phyloP scores from a whole-genome alignment of 53 echinoderm and acorn worm species.

The Patiria pectinifera region DNA sequence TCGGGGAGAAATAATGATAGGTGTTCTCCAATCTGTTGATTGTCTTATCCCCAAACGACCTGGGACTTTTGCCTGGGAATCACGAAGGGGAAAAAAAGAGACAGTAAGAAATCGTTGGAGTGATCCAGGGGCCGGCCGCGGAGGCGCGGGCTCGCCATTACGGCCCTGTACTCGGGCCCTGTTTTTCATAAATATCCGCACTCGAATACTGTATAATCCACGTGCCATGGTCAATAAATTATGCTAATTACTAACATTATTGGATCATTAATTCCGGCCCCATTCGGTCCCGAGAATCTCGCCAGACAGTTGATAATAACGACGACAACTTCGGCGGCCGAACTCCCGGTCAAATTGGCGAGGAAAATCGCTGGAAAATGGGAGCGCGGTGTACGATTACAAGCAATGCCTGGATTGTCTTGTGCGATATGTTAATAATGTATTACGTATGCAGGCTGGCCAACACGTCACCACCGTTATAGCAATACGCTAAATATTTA shows the following conservation, averaged over 20 bases:
- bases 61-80: constrained; percentile 56
- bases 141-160: constrained; percentile 34
- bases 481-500: constrained; percentile 63
- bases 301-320: constrained; percentile 27
- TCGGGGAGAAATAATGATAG: constrained; percentile 60
- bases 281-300: constrained; percentile 43
- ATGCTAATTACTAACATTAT: constrained; percentile 96
- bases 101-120: constrained; percentile 28
- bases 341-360: constrained; percentile 59
- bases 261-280: constrained; percentile 72
- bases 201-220: constrained; percentile 77
- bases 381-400: constrained; percentile 82
- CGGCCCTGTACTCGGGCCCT: constrained; percentile 69
- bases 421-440: constrained; percentile 66
- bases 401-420: constrained; percentile 69
- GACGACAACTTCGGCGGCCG: constrained; percentile 23
- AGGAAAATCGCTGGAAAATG: constrained; percentile 67
- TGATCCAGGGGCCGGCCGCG: constrained; percentile 50
- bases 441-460: constrained; percentile 60
- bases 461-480: constrained; percentile 52
- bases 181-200: constrained; percentile 93
- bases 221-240: constrained; percentile 98
- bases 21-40: constrained; percentile 68
- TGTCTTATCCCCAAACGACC: constrained; percentile 60
- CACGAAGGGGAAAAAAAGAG: constrained; percentile 40